A percentile compares a stretch with the other conserved stretches of the same genome.
Conservation (phyloP, 2,888 invertebrate species). For the Microctonus brassicae region DNA sequence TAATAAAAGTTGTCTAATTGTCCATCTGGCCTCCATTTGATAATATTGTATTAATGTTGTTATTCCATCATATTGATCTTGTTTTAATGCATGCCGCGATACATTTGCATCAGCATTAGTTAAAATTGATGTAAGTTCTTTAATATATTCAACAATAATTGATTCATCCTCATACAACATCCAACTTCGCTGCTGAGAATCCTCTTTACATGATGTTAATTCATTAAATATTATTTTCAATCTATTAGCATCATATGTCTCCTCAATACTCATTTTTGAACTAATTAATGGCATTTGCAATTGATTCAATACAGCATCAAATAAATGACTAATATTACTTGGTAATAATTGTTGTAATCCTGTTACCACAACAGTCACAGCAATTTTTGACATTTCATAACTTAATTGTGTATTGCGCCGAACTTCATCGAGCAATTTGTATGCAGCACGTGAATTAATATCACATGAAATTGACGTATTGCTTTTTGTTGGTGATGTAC, state of each 20-base stretch:
- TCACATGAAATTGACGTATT: conserved; percentile 57
- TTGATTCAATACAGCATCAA: conserved; percentile 73
- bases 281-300: conserved; percentile 75
- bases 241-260: conserved; percentile 86
- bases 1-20: conserved; percentile 83
- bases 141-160: conserved; percentile 87
- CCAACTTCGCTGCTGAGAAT: conserved; percentile 96
- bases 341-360: conserved; percentile 74
- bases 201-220: conserved; percentile 90
- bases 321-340: conserved; percentile 74
- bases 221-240: conserved; percentile 87
- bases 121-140: conserved; percentile 87
- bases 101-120: conserved; percentile 93
- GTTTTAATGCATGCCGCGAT: conserved; percentile 85
- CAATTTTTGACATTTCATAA: conserved; percentile 88
- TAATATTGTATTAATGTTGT: conserved; percentile 91
- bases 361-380: conserved; percentile 83
- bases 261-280: conserved; percentile 80
- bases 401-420: conserved; percentile 87
- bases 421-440: conserved; percentile 84
- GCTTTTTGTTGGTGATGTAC: conserved; percentile 58
- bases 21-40: conserved; percentile 95
- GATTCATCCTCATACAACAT: conserved; percentile 94
- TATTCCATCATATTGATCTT: conserved; percentile 87
- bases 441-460: conserved; percentile 73